These are phyloP conservation scores for Hyaena hyaena DNA, from an alignment of 2,113 vertebrate genomes.

Conservation along the genomic window DNA sequence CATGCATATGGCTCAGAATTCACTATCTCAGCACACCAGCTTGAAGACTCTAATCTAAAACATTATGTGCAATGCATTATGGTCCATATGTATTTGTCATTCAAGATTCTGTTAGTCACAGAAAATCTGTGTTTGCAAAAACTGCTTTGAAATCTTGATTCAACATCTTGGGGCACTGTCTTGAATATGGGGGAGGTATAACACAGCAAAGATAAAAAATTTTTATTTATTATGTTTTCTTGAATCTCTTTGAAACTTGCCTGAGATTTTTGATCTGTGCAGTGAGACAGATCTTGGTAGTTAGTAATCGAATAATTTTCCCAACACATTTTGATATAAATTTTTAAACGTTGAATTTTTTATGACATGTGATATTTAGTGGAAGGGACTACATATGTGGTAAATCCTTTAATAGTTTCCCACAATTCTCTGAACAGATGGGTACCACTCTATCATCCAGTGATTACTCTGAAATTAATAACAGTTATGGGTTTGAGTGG, in stretches of 20 bases:
- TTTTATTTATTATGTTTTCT: conserved; percentile 51
- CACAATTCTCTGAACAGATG: conserved; percentile 77
- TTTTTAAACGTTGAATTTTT: conserved; percentile 77
- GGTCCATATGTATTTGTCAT: conserved; percentile 63
- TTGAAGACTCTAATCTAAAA: neutral
- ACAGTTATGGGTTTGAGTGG: conserved; percentile 55
- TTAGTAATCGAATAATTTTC: conserved; percentile 62
- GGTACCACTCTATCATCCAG: conserved; percentile 45
- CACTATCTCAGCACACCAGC: neutral
- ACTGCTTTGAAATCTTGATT: conserved; percentile 73
- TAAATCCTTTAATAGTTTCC: conserved; percentile 75
- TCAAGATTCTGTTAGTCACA: conserved; percentile 63
- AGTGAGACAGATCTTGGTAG: conserved; percentile 10
- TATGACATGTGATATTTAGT: conserved; percentile 75
- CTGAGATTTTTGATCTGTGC: conserved; percentile 32
- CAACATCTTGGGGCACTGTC: conserved; percentile 59
- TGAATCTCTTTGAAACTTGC: conserved; percentile 39
- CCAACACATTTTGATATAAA: conserved; percentile 71
- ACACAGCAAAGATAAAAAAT: conserved; percentile 72
- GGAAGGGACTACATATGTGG: neutral
- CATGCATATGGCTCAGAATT: neutral
- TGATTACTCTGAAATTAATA: conserved; percentile 70
- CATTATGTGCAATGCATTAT: conserved; percentile 56
- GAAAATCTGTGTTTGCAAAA: conserved; percentile 58
- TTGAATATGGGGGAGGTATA: conserved; percentile 69